phyloP scores from a whole-genome alignment of 2,797 vertebrate genomes.

The Xenopus petersii region DNA sequence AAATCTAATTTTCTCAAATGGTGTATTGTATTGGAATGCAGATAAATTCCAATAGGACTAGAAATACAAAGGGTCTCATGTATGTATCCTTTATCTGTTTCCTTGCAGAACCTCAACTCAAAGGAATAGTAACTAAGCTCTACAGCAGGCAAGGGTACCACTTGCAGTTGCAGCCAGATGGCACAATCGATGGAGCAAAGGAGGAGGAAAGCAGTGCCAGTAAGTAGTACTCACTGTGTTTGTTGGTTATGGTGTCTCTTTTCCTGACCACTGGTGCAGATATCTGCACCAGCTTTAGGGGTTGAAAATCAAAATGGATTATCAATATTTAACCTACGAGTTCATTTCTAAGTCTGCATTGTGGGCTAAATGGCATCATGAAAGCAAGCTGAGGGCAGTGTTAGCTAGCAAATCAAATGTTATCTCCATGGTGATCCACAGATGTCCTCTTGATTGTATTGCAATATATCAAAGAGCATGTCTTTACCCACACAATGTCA shows the following conservation, averaged over 20 bases:
- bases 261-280: too few relatives aligned
- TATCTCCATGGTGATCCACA: slow-evolving; percentile 69
- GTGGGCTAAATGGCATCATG: too few relatives aligned
- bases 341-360: too few relatives aligned
- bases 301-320: too few relatives aligned
- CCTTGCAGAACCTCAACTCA: slow-evolving; percentile 94
- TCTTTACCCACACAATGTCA: slow-evolving; percentile 60
- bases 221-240: slow-evolving; percentile 65
- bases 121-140: slow-evolving; percentile 98
- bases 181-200: slow-evolving; percentile 97
- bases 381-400: not conserved
- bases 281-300: too few relatives aligned
- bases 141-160: slow-evolving; percentile 98
- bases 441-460: slow-evolving; percentile 67
- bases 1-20: not conserved
- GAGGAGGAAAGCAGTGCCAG: slow-evolving; percentile 96
- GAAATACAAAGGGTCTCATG: not conserved
- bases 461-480: slow-evolving; percentile 59
- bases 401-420: slow-evolving; percentile 58
- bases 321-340: too few relatives aligned
- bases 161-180: slow-evolving; percentile 97
- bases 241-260: too few relatives aligned
- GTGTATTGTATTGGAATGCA: not conserved
- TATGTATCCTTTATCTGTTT: slow-evolving; percentile 25
- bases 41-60: not conserved